A percentile compares a stretch with the other conserved stretches of the same genome.
Conservation (phyloP, 1,140 invertebrate species). For the Pachypsylla venusta region DNA sequence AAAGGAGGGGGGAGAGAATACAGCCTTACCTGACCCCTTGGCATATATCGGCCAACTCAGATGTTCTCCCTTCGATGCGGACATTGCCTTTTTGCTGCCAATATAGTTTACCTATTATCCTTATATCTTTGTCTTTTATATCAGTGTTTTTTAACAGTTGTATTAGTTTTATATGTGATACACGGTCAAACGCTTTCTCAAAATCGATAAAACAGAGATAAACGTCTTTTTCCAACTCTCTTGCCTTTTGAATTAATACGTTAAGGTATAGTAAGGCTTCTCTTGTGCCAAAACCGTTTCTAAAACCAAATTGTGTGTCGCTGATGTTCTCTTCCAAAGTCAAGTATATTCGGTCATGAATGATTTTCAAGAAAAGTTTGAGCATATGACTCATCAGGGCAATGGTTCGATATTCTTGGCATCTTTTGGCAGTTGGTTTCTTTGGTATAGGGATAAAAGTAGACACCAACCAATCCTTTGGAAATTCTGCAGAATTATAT, state of each 20-base stretch:
- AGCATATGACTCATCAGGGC: constrained; percentile 14
- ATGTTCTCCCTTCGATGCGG: not conserved
- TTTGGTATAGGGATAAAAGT: constrained; percentile 11
- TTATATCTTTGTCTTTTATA: constrained; percentile 17
- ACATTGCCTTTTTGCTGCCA: constrained; percentile 4
- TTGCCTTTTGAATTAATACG: constrained; percentile 17
- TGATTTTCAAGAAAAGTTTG: constrained; percentile 20
- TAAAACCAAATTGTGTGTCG: constrained; percentile 21
- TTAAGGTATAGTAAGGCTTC: constrained; percentile 20
- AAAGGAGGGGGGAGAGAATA: constrained; percentile 26
- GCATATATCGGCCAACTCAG: constrained; percentile 20
- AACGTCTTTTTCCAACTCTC: not conserved
- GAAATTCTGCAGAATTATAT: constrained; percentile 1
- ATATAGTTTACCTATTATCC: constrained; percentile 18
- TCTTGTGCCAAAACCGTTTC: constrained; percentile 20
- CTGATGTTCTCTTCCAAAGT: constrained; percentile 10
- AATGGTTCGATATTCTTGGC: constrained; percentile 7
- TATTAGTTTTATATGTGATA: constrained; percentile 5
- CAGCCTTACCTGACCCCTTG: constrained; percentile 27
- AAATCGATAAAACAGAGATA: constrained; percentile 11
- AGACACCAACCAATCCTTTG: constrained; percentile 3
- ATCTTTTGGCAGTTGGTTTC: constrained; percentile 7
- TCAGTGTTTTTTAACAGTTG: constrained; percentile 7
- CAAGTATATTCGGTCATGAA: constrained; percentile 20
- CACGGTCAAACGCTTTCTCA: constrained; percentile 12